Evolutionary conservation across 2,888 invertebrate species (phyloP), one percentile per base, ranked within the genome.

Genomic region (Saturnia japonica): DNA sequence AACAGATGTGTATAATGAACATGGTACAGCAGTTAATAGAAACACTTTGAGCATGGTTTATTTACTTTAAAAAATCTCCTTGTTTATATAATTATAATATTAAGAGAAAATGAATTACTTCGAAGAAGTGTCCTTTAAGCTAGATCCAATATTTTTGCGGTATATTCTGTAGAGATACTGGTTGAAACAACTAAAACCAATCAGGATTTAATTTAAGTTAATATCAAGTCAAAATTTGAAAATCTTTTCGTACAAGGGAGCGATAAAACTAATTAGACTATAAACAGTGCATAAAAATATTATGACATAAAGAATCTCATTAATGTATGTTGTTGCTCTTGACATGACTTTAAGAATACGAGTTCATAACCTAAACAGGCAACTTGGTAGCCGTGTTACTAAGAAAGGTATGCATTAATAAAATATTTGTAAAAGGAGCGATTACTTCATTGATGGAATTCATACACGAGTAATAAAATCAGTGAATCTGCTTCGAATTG

Each of bases 311-410:
- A 54, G 54, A 54, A 54, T 54, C n/a, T 9, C 54, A 68, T 68
- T 42, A 47, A 34, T 51, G 40, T 28, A 60, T 66, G 57, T 51
- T n/a, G 73, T 70, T 54, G 75, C 14, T 74, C 77, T 77, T 77
- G 79, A 75, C 77, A 75, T 47, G 72, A 70, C 57, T 72, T 54
- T 76, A 79, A 75, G 74, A 71, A 70, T 74, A 68, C 69, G 71
- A 64, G 54, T 68, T 40, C 16, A 67, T 51, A 57, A 72, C 78
- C 76, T 66, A 78, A 79, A 79, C 72, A 74, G 76, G 79, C 47
- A 80, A 76, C 74, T 75, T 72, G 72, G 45, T 62, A 54, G 22
- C 47, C 47, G 47, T 47, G n/a, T 47, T 16, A 19, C 19, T 54
- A 54, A 22, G 22, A 54, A 54, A 54, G 54, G 54, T 54, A 54